Evolutionary conservation across 2,797 vertebrate genomes (phyloP).

Genomic region (Bufotes viridis): DNA sequence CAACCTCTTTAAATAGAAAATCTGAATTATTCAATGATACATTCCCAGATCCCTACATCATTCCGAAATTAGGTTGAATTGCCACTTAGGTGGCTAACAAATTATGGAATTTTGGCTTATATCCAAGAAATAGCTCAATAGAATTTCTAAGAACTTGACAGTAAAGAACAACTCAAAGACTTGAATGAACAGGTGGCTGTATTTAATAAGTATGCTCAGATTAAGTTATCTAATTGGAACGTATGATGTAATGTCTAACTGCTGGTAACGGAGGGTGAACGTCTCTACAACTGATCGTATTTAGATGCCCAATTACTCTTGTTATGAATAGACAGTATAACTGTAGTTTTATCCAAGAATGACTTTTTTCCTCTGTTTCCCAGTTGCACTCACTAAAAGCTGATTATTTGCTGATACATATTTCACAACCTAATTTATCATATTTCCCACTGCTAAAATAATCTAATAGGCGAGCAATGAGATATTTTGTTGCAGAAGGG

Average conservation of each 20-base stretch:
- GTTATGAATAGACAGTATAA: not conserved
- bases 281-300: not conserved
- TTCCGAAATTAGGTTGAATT: not conserved
- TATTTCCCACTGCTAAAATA: constrained; percentile 54
- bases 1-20: not conserved
- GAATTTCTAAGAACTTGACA: not conserved
- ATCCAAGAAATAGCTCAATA: not conserved
- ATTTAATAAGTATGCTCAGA: not conserved
- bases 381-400: constrained; percentile 28
- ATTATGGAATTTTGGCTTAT: not conserved
- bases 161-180: not conserved
- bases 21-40: not conserved
- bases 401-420: constrained; percentile 54
- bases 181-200: not conserved
- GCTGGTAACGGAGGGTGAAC: not conserved
- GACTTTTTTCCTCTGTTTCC: constrained; percentile 2
- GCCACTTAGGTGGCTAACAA: not conserved
- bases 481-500: constrained; percentile 45
- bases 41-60: not conserved
- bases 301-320: not conserved
- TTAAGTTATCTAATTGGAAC: not conserved
- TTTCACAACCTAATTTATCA: constrained; percentile 56
- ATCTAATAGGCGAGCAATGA: constrained; percentile 48
- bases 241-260: not conserved
- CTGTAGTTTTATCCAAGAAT: not conserved